A percentile compares a stretch with the other conserved stretches of the same genome.
These are phyloP conservation scores for Therioaphis trifolii DNA, from an alignment of 2,888 invertebrate species.

Conservation along the genomic window DNA sequence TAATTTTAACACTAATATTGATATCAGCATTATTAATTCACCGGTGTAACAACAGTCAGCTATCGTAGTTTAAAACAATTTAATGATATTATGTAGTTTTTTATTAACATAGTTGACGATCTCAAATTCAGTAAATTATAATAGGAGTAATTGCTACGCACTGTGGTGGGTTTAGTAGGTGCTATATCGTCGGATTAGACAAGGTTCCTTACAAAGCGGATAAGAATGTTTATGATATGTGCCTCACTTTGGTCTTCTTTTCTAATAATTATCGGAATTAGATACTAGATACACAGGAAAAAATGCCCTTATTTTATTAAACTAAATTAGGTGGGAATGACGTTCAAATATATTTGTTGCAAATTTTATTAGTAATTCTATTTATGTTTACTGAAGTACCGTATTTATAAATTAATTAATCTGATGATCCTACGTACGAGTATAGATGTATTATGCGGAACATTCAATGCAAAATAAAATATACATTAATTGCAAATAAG, in stretches of 20 bases:
- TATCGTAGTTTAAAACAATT: neutral
- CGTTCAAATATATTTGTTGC: neutral
- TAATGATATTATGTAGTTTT: slow-evolving; percentile 1
- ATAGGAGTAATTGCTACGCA: neutral
- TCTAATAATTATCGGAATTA: neutral
- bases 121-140: neutral
- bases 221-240: slow-evolving; percentile 3
- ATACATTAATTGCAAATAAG: neutral
- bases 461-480: neutral
- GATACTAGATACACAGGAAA: no score
- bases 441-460: no score
- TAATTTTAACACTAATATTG: no score
- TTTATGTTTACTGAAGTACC: neutral
- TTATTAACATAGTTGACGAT: neutral
- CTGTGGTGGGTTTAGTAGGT: neutral
- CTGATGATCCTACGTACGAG: neutral
- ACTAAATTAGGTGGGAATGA: neutral
- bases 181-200: neutral
- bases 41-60: neutral
- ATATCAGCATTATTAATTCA: no score
- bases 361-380: neutral
- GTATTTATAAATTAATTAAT: neutral
- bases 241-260: slow-evolving; percentile 41
- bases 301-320: neutral
- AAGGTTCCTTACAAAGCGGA: slow-evolving; percentile 11